phyloP scores from a whole-genome alignment of 1,140 invertebrate species.

The Chrysopa pallens region DNA sequence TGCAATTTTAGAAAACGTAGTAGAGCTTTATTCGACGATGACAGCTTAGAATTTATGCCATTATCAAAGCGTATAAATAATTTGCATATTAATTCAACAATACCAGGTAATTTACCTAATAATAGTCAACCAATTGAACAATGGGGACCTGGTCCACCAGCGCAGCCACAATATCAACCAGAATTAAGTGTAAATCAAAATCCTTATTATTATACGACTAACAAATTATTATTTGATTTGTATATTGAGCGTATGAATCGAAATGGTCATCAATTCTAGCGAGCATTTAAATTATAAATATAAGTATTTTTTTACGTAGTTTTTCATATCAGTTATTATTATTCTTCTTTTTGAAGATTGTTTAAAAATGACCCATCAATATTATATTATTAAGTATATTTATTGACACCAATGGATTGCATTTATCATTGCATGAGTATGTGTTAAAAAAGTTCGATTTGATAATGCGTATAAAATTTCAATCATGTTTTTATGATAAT shows the following conservation, averaged over 20 bases:
- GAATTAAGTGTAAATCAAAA: slow-evolving; percentile 33
- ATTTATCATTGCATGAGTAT: too few species aligned
- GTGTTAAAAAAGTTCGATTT: too few species aligned
- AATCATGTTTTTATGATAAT: too few species aligned
- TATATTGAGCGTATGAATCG: slow-evolving; percentile 36
- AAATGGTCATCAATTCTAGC: slow-evolving; percentile 3
- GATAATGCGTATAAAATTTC: too few species aligned
- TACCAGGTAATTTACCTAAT: slow-evolving; percentile 3
- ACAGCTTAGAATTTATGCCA: slow-evolving; percentile 54
- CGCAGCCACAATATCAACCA: slow-evolving; percentile 26
- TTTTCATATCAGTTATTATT: too few species aligned
- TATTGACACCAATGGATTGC: too few species aligned
- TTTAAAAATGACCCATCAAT: too few species aligned
- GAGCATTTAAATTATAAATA: background rate
- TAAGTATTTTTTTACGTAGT: too few species aligned
- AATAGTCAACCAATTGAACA: slow-evolving; percentile 10
- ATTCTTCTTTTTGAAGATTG: too few species aligned
- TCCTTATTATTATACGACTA: slow-evolving; percentile 42
- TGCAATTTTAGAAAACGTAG: slow-evolving; percentile 37
- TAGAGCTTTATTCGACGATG: slow-evolving; percentile 35
- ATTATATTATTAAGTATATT: too few species aligned
- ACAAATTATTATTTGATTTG: slow-evolving; percentile 38
- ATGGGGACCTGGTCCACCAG: slow-evolving; percentile 14
- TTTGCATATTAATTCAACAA: slow-evolving; percentile 38
- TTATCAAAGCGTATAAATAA: slow-evolving; percentile 62